Evolutionary conservation across 2,888 invertebrate genomes (phyloP).

Genomic region (Iselma pallidipennis): DNA sequence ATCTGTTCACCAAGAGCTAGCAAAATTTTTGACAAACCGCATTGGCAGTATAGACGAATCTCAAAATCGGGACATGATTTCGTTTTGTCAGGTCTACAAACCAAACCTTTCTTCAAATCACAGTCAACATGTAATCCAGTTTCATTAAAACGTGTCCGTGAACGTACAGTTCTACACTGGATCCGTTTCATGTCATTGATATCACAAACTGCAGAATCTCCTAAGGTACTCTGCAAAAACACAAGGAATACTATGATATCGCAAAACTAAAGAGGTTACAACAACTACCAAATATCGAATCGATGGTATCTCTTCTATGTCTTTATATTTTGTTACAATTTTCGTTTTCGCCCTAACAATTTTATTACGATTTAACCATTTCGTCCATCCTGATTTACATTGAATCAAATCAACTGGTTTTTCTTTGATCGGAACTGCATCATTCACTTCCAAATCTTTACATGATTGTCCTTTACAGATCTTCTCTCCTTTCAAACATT

Average conservation of each 20-base stretch:
- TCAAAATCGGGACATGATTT: too few species aligned
- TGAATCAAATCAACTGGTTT: constrained; percentile 46
- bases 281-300: neutral
- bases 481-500: constrained; percentile 70
- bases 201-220: neutral
- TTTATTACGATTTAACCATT: constrained; percentile 56
- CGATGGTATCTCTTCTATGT: neutral
- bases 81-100: constrained; percentile 58
- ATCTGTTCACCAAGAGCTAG: too few species aligned
- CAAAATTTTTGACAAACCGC: too few species aligned
- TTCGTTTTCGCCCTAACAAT: neutral
- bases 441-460: constrained; percentile 45
- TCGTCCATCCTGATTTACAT: constrained; percentile 77
- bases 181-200: neutral
- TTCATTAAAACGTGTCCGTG: constrained; percentile 64
- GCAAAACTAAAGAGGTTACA: neutral
- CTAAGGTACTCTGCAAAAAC: neutral
- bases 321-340: neutral
- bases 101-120: constrained; percentile 69
- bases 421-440: too few species aligned
- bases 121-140: constrained; percentile 76
- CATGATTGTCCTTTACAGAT: constrained; percentile 76
- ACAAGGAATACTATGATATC: neutral
- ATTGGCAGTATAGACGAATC: too few species aligned
- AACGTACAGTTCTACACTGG: constrained; percentile 50